phyloP scores from a whole-genome alignment of 2,113 vertebrate species.

The Calypte anna region DNA sequence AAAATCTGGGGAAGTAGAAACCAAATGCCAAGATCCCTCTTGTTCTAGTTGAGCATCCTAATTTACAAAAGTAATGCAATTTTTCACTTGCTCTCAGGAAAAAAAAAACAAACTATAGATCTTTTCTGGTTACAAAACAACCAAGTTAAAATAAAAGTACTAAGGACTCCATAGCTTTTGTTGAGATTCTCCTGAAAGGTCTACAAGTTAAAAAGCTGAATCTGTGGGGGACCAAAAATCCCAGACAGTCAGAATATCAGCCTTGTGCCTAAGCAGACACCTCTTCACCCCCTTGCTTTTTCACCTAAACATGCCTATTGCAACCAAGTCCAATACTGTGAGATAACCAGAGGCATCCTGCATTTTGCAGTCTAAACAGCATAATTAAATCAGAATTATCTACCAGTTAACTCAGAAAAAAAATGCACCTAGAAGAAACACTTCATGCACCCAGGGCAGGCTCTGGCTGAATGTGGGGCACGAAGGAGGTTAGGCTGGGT shows the following conservation, averaged over 20 bases:
- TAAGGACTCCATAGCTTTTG: not conserved
- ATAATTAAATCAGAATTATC: not conserved
- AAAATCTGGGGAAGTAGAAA: not conserved
- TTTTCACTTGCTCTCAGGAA: not conserved
- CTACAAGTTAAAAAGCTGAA: not conserved
- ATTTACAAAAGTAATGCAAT: not conserved
- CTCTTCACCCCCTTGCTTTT: not conserved
- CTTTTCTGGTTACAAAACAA: not conserved
- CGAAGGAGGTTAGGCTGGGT: not conserved
- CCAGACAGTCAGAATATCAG: not conserved
- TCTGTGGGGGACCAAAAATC: fast-evolving
- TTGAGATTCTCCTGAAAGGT: not conserved
- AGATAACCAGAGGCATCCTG: not conserved
- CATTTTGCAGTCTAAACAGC: not conserved
- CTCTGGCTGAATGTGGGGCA: not conserved
- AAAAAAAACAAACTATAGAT: not conserved
- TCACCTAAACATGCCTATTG: not conserved
- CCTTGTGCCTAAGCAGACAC: not conserved
- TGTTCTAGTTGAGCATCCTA: not conserved
- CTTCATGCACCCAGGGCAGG: not conserved
- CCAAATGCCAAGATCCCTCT: not conserved
- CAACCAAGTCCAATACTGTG: not conserved
- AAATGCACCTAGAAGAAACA: not conserved
- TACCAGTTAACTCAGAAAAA: not conserved
- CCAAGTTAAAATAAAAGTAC: not conserved